Evolutionary conservation across 2,888 invertebrate species (phyloP).

Genomic region (Onthophagus sagittarius): DNA sequence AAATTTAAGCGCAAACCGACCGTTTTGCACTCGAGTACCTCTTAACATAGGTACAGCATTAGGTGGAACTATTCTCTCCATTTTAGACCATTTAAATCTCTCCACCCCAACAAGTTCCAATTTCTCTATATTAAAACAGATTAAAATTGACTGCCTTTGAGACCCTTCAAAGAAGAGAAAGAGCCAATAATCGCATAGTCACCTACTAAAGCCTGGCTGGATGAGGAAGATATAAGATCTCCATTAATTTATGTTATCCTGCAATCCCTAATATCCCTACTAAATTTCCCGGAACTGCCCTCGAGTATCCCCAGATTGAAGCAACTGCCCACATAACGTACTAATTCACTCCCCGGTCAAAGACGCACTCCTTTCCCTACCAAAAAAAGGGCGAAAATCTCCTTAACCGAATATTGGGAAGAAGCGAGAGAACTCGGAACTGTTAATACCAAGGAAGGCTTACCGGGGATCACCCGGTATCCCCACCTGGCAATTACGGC

Average conservation of each 20-base stretch:
- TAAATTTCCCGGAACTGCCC: not conserved
- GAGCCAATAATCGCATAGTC: not conserved
- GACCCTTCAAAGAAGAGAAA: no score
- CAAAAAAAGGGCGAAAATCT: not conserved
- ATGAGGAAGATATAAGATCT: not conserved
- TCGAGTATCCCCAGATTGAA: not conserved
- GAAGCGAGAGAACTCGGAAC: not conserved
- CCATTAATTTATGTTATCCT: not conserved
- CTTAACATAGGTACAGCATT: not conserved
- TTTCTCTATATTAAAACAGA: no score
- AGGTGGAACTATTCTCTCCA: not conserved
- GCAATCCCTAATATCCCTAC: not conserved
- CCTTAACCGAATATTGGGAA: constrained; percentile 4
- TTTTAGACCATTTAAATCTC: not conserved
- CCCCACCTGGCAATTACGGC: constrained; percentile 10
- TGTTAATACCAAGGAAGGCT: constrained; percentile 8
- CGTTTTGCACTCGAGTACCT: not conserved
- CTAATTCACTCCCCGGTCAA: not conserved
- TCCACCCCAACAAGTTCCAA: no score
- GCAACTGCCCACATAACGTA: not conserved
- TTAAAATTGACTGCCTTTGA: no score
- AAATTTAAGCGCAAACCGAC: not conserved
- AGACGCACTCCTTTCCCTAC: not conserved
- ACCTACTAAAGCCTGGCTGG: not conserved
- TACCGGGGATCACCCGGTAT: not conserved